Base-by-base conservation (phyloP, 2,888 invertebrate species). In the Rhyacophila evoluta region DNA sequence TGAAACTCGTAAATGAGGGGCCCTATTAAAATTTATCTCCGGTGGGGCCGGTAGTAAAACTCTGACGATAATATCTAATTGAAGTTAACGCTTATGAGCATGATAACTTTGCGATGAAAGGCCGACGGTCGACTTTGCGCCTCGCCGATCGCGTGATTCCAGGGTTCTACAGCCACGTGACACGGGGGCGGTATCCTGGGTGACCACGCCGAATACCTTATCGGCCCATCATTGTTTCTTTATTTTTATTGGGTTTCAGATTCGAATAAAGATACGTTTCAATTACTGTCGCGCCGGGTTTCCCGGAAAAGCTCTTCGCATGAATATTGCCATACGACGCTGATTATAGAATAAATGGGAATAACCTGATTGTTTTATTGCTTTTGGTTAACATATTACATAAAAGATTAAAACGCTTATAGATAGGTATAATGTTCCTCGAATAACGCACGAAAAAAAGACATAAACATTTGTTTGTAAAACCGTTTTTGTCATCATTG, bases 1-100 rank as follows among this genome's bases (percentile, higher is more conserved):
- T 85, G 86, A 86, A 87, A 86, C 84, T 85, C 84, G 84, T 85
- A 85, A 81, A 81, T 74, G 80, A 72, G 77, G 73, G 72, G 68
- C 72, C 80, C 81, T 81, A 81, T 81, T 81, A 81, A 81, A 81
- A 81, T 81, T 81, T 81, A 81, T 81, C 80, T 78, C 69, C 78
- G 36, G 69, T 73, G 75, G 75, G 72, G 74, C 73, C 75, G 69
- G 74, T 75, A 78, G 75, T 81, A 81, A 81, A 80, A 80, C 78
- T 72, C 79, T 19, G 71, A 70, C 81, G 81, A 81, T 81, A 81
- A 80, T 81, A 81, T 81, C 81, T 81, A 81, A 81, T 81, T 81
- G 81, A 81, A 79, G 80, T 81, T 81, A 80, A 80, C 81, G 81
- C 81, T 81, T 80, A 79, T 79, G 81, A 81, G 81, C 75, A 74